Evolutionary conservation across 2,888 invertebrate genomes (phyloP).

Genomic region (Pollenia angustigena): DNA sequence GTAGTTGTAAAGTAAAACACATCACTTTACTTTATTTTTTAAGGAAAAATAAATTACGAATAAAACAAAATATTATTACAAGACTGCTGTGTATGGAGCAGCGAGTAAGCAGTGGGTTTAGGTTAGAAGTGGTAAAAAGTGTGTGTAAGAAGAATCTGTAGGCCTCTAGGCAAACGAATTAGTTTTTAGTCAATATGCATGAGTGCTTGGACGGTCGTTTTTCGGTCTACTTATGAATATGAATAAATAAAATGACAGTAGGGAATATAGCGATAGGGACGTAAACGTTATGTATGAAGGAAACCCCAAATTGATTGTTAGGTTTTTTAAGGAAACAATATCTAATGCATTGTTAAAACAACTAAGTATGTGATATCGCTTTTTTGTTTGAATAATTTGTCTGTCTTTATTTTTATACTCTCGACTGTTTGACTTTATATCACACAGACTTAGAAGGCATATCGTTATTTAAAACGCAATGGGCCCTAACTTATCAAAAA

Average conservation of each 20-base stretch:
- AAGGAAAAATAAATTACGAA: constrained; percentile 63
- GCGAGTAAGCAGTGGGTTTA: neutral
- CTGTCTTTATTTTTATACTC: constrained; percentile 1
- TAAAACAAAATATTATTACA: constrained; percentile 65
- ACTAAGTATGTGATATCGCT: too few species aligned
- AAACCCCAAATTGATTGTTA: neutral
- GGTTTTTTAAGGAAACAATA: too few species aligned
- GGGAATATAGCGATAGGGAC: neutral
- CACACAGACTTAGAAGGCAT: constrained; percentile 25
- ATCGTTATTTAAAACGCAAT: too few species aligned
- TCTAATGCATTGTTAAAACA: too few species aligned
- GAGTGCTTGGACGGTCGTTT: constrained; percentile 49
- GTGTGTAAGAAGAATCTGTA: constrained; percentile 12
- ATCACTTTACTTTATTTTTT: constrained; percentile 36
- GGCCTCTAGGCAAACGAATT: constrained; percentile 33
- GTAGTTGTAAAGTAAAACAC: constrained; percentile 6
- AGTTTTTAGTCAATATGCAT: constrained; percentile 52
- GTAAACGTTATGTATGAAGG: neutral
- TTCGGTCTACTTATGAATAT: constrained; percentile 59
- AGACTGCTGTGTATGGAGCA: constrained; percentile 50
- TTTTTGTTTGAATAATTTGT: too few species aligned
- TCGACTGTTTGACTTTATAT: neutral
- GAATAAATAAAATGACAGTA: constrained; percentile 33
- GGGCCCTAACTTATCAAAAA: too few species aligned
- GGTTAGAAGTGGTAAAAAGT: constrained; percentile 7